A percentile compares a stretch with the other conserved stretches of the same genome.
phyloP scores from a whole-genome alignment of 2,888 invertebrate genomes.

The Brachypalpus laphriformis region DNA sequence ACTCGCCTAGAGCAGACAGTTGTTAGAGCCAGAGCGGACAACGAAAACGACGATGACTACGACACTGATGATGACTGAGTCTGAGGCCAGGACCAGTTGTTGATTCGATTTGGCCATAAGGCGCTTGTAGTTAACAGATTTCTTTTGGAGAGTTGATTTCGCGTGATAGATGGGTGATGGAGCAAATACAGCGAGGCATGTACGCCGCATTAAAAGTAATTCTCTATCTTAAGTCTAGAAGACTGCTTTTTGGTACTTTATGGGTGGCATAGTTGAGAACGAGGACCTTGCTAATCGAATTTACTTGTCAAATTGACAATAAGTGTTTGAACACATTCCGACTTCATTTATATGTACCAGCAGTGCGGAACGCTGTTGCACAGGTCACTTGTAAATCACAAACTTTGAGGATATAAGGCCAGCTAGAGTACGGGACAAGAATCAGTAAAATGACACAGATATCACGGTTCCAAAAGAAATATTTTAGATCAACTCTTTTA shows the following conservation, averaged over 20 bases:
- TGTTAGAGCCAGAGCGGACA: constrained; percentile 32
- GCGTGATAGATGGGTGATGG: constrained; percentile 32
- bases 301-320: constrained; percentile 46
- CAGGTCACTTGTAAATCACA: too few relatives aligned
- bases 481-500: too few relatives aligned
- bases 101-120: constrained; percentile 62
- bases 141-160: constrained; percentile 40
- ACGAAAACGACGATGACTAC: constrained; percentile 18
- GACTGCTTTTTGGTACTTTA: constrained; percentile 33
- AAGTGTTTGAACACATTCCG: not conserved
- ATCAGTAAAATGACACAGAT: too few relatives aligned
- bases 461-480: too few relatives aligned
- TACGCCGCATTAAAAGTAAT: constrained; percentile 31
- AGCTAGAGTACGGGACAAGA: too few relatives aligned
- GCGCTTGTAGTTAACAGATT: constrained; percentile 44
- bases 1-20: constrained; percentile 58
- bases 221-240: constrained; percentile 27
- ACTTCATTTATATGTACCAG: not conserved
- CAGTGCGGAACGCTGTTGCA: too few relatives aligned
- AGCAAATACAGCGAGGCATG: constrained; percentile 1
- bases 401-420: too few relatives aligned
- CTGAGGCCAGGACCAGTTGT: constrained; percentile 40
- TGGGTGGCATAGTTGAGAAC: constrained; percentile 37
- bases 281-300: constrained; percentile 36
- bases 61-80: constrained; percentile 44